Percentiles rank a stretch among this genome's conserved stretches.
phyloP scores from a whole-genome alignment of 2,888 invertebrate genomes.

The Phragmatobia fuliginosa region DNA sequence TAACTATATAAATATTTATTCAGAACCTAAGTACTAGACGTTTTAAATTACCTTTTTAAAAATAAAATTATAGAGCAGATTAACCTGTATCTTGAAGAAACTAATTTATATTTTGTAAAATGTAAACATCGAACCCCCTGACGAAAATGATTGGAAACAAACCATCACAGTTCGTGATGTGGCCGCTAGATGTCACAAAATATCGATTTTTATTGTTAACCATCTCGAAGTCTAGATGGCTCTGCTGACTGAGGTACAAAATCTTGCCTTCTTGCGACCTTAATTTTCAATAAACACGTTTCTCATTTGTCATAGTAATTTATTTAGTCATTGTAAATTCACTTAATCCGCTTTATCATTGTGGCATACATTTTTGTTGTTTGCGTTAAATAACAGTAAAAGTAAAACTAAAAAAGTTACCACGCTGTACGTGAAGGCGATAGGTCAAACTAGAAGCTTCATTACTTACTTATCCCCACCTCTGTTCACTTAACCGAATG shows the following conservation, averaged over 20 bases:
- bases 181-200: constrained; percentile 6
- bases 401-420: constrained; percentile 34
- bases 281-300: background rate
- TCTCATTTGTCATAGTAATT: background rate
- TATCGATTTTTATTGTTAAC: background rate
- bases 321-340: background rate
- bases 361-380: background rate
- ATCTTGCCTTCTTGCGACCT: no score
- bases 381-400: constrained; percentile 25
- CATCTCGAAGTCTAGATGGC: constrained; percentile 11
- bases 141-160: background rate
- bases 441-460: constrained; percentile 74
- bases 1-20: no score
- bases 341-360: background rate
- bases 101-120: no score
- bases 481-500: constrained; percentile 68
- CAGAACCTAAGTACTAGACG: no score
- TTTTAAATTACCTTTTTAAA: no score
- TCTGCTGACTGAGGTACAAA: background rate
- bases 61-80: no score
- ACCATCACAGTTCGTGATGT: background rate
- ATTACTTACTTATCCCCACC: constrained; percentile 79
- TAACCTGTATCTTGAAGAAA: no score
- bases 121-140: background rate
- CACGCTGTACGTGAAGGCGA: constrained; percentile 52